Base-by-base conservation (phyloP, 1,140 invertebrate genomes). In the Camponotus floridanus region DNA sequence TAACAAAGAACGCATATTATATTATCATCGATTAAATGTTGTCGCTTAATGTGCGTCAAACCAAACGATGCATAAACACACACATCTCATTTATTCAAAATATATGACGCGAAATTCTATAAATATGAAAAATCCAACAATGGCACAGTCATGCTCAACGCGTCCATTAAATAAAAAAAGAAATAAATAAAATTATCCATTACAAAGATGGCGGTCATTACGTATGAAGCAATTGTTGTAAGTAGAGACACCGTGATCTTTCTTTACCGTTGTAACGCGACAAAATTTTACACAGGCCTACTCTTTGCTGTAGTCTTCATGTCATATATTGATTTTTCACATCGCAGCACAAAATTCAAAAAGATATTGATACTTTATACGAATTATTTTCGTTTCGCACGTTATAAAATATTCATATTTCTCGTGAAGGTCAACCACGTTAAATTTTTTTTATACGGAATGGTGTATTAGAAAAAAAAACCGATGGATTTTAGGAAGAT, bases 381-480 rank as follows among this genome's bases (percentile, higher is more conserved):
- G 65, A 78, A 78, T 78, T 78, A 65, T 48, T 78, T 18, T 65
- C 13, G 13, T 65, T 65, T 65, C 7, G 5, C 61, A 76, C 31
- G 11, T 65, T 18, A 64, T 33, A 65, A 62, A 11, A 36, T 51
- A 65, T 26, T 26, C 26, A 26, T 78, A 65, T 36, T n/a, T 78
- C 48, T 3, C 15, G 31, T 4, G 3, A 21, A 26, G 26, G 26
- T 26, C 26, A 26, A 21, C 61, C 36, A 61, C 15, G 0, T 1
- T 15, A 57, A 26, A 1, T 26, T 76, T 62, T 76, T 36, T 15
- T 62, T 1, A 64, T 13, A 76, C 31, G 7, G 9, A 33, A 6
- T 45, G 18, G 15, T 33, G 13, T 15, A 62, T 18, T 51, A 3
- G 6, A 42, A 59, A 1, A 59, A 1, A 42, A 59, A 61, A 74